These are phyloP conservation scores for Sipha flava DNA, from an alignment of 1,140 invertebrate genomes.

Conservation along the genomic window DNA sequence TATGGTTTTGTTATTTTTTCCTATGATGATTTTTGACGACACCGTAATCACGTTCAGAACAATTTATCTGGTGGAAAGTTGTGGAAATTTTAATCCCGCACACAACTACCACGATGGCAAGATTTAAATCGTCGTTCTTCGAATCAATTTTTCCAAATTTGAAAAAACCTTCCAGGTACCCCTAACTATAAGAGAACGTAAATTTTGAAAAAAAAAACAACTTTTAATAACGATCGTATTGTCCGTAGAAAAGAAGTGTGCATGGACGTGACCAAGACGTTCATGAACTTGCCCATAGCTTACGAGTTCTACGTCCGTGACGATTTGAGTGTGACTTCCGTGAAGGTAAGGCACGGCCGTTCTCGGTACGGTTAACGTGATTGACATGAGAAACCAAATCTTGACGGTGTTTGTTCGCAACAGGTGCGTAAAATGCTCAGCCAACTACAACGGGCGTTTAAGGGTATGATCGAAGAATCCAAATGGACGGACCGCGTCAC, in stretches of 20 bases:
- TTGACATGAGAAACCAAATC: background rate
- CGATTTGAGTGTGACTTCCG: background rate
- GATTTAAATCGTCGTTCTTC: background rate
- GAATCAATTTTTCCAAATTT: background rate
- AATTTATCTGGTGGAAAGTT: conserved; percentile 19
- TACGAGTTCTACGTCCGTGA: background rate
- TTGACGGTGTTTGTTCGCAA: background rate
- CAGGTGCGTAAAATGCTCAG: conserved; percentile 64
- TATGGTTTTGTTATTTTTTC: no score
- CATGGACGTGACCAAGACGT: background rate
- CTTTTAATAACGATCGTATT: no score
- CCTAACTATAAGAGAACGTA: background rate
- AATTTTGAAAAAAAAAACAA: no score
- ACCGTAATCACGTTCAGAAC: conserved; percentile 2
- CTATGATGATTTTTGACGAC: no score
- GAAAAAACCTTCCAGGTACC: background rate
- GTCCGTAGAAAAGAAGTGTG: no score
- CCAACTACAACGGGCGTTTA: conserved; percentile 67
- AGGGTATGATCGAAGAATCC: conserved; percentile 57
- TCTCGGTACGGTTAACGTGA: no score
- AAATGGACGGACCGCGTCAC: conserved; percentile 80
- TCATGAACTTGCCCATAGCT: background rate
- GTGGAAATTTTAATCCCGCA: background rate
- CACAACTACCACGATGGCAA: background rate
- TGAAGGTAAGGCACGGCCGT: background rate